phyloP scores from a whole-genome alignment of 2,888 invertebrate species.

The Aphrophora alni region DNA sequence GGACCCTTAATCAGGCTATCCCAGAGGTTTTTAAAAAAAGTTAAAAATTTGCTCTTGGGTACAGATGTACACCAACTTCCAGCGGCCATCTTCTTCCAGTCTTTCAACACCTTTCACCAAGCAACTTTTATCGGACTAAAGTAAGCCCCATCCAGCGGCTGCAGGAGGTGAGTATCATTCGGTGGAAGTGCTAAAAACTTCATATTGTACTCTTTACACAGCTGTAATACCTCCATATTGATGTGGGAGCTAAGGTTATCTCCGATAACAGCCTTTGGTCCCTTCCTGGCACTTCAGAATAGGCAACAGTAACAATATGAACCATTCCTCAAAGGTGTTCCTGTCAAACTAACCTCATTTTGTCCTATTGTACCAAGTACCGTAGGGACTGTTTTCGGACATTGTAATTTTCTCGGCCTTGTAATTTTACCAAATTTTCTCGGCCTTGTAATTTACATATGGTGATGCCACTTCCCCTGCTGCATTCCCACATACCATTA shows the following conservation, averaged over 20 bases:
- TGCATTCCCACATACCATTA: conserved; percentile 56
- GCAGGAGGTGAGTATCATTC: conserved; percentile 41
- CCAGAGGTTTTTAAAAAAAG: conserved; percentile 27
- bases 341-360: conserved; percentile 56
- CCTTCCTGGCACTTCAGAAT: conserved; percentile 24
- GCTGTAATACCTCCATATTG: conserved; percentile 24
- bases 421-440: conserved; percentile 56
- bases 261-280: conserved; percentile 37
- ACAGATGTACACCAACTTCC: conserved; percentile 23
- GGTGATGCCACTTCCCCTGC: conserved; percentile 54
- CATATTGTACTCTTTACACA: conserved; percentile 45
- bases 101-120: conserved; percentile 38
- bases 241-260: conserved; percentile 41
- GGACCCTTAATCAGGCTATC: conserved; percentile 18
- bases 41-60: conserved; percentile 36
- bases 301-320: conserved; percentile 47
- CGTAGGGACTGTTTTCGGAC: conserved; percentile 55
- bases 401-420: conserved; percentile 56
- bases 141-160: conserved; percentile 44
- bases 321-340: conserved; percentile 54
- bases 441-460: conserved; percentile 58
- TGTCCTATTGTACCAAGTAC: conserved; percentile 55
- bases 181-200: conserved; percentile 49
- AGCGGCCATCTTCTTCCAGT: conserved; percentile 27
- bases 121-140: conserved; percentile 46